Base-by-base conservation (phyloP, 23 tunicate species). In the Oikopleura dioica region DNA sequence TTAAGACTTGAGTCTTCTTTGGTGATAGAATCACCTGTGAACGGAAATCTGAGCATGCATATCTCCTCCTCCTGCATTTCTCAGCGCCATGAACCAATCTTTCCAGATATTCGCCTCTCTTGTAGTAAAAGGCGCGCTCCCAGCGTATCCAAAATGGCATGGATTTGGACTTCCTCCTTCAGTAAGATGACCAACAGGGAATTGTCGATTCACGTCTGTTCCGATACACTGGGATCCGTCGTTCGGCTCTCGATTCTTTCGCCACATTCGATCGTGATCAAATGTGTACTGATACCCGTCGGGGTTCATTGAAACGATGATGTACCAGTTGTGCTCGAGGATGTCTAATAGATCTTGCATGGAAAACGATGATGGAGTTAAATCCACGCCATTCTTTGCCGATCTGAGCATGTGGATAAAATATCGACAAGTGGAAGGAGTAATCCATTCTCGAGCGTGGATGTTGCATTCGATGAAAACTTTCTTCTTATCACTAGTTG, bases 181-280 rank as follows among this genome's bases (percentile, higher is more conserved):
- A 16, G 72, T 63, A 2, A 24, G 33, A 24, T 2, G 26, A 2
- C 72, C 72, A 24, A 63, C 33, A 23, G 72, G 72, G 82, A 81
- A 94, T 79, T 94, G 86, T 44, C 99, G 79, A 83, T 94, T 94
- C 2, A 94, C 87, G 44, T 94, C 99, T 16, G 83, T 88, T 34
- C 99, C 99, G 37, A 0, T 0, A 78, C 99, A 94, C 33, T 16
- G 29, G 26, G 30, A 23, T n/a, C n/a, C n/a, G n/a, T n/a, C n/a
- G 2, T 12, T 28, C 2, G 29, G 32, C 2, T 23, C 72, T 38
- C 96, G 59, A 31, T 94, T 94, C 38, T 94, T 94, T 38, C 99
- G 72, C 99, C 99, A 94, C 99, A 86, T 94, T 37, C 99, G 78
- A 59, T 94, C 95, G n/a, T n/a, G n/a, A n/a, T n/a, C n/a, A n/a